Evolutionary conservation across 2,113 vertebrate species (phyloP).

Genomic region (Thinocorus orbignyianus): DNA sequence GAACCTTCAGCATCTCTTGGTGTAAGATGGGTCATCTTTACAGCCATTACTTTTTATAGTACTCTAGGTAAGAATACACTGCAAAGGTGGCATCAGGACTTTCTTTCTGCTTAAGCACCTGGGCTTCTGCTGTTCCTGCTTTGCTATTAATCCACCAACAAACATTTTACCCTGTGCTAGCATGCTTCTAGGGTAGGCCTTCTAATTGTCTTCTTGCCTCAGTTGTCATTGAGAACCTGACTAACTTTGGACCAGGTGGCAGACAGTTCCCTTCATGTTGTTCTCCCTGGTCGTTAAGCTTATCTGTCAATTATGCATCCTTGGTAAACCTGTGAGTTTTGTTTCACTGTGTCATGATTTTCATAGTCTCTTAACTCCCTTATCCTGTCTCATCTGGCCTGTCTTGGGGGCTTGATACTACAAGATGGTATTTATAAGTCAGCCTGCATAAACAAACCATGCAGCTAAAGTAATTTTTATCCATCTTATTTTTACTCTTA

Average conservation of each 20-base stretch:
- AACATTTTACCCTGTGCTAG: conserved; percentile 39
- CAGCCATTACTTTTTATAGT: not conserved
- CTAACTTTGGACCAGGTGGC: conserved; percentile 57
- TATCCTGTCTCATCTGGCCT: conserved; percentile 73
- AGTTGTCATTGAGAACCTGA: conserved; percentile 46
- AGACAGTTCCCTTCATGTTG: not conserved
- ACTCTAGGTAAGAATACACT: not conserved
- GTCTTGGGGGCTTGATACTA: conserved; percentile 71
- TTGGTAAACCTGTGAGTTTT: conserved; percentile 59
- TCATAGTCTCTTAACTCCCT: conserved; percentile 64
- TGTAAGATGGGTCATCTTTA: conserved; percentile 58
- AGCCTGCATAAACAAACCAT: conserved; percentile 74
- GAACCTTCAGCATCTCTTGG: conserved; percentile 54
- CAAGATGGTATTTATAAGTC: conserved; percentile 75
- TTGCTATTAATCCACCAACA: conserved; percentile 67
- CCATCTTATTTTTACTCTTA: conserved; percentile 85
- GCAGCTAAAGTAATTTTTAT: conserved; percentile 81
- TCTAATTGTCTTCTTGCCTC: conserved; percentile 58
- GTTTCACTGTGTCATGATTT: conserved; percentile 56
- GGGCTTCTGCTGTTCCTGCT: conserved; percentile 67
- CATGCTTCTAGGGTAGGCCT: conserved; percentile 68
- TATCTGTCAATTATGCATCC: conserved; percentile 48
- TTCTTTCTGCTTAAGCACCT: conserved; percentile 48
- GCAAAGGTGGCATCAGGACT: conserved; percentile 54
- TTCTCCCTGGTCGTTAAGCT: not conserved